phyloP scores from a whole-genome alignment of 2,888 invertebrate genomes.

The Proisotoma minuta region DNA sequence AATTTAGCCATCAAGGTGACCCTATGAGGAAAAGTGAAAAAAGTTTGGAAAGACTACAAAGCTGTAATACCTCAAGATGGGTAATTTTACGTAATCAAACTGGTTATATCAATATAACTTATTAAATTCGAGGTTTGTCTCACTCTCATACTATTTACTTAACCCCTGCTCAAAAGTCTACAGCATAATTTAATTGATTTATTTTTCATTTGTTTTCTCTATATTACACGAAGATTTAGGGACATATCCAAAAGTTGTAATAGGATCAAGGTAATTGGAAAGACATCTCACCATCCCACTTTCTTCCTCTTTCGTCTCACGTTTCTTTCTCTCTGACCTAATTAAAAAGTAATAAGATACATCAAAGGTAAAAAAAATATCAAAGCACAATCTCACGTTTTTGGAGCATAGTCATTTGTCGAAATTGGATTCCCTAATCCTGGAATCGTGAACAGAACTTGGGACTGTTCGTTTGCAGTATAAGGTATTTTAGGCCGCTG shows the following conservation, averaged over 20 bases:
- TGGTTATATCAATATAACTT: too few relatives aligned
- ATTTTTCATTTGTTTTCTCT: background rate
- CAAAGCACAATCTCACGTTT: background rate
- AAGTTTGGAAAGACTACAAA: too few relatives aligned
- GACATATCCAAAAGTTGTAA: background rate
- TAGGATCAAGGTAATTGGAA: background rate
- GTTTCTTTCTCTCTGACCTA: background rate
- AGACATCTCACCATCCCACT: background rate
- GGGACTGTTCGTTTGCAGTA: constrained; percentile 15
- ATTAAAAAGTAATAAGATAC: too few relatives aligned
- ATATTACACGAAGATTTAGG: background rate
- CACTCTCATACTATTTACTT: background rate
- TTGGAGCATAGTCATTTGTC: constrained; percentile 13
- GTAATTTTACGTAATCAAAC: too few relatives aligned
- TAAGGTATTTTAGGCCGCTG: constrained; percentile 25
- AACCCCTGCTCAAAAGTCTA: too few relatives aligned
- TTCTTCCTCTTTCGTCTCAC: background rate
- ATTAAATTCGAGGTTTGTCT: too few relatives aligned
- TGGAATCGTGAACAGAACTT: constrained; percentile 4
- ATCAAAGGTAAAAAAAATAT: background rate
- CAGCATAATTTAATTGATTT: too few relatives aligned
- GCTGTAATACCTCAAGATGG: too few relatives aligned
- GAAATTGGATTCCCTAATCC: constrained; percentile 7
- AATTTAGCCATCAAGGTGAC: too few relatives aligned
- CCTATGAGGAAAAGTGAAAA: too few relatives aligned